Base-by-base conservation (phyloP, 2,888 invertebrate genomes). In the Zeuzera pyrina region DNA sequence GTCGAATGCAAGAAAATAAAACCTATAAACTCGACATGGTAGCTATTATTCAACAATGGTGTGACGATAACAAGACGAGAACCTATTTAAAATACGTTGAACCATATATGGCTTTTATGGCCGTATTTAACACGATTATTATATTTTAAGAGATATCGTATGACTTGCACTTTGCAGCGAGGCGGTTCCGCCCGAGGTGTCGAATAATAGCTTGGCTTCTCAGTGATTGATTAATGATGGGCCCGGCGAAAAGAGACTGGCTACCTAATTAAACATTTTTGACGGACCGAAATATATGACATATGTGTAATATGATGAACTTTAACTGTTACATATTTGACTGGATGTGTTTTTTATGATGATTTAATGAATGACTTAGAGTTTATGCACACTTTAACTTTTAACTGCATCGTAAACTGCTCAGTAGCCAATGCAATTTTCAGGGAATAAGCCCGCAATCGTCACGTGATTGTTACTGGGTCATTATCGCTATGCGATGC, bases 101-200 rank as follows among this genome's bases (percentile, higher is more conserved):
- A 78, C 72, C 78, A 78, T 76, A 77, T 74, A 74, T 72, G 71
- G 76, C 66, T 77, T 78, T 79, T 81, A 72, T 76, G 65, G 68
- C 65, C 65, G 66, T 71, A 69, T 81, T 83, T 81, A 81, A 79
- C 83, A 76, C 73, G 74, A 81, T 81, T 83, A 79, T 81, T 79
- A 81, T 76, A 77, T 77, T 81, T 77, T 77, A 78, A 79, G 70
- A 78, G 72, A 70, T 56, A 59, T 49, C 57, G 43, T 78, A 63
- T 84, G 84, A 84, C 84, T 84, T 79, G 81, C 84, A 77, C 51
- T 73, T 77, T 61, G 52, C 45, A 39, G 52, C 49, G 49, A 43
- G 54, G 54, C 57, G 54, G 48, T 42, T 47, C 52, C 47, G 57
- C 55, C 58, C 47, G 64, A 77, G 70, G 78, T 77, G 74, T 76